Evolutionary conservation across 1,140 invertebrate genomes (phyloP), one percentile per base, ranked within the genome.

Genomic region (Drosophila bocki): DNA sequence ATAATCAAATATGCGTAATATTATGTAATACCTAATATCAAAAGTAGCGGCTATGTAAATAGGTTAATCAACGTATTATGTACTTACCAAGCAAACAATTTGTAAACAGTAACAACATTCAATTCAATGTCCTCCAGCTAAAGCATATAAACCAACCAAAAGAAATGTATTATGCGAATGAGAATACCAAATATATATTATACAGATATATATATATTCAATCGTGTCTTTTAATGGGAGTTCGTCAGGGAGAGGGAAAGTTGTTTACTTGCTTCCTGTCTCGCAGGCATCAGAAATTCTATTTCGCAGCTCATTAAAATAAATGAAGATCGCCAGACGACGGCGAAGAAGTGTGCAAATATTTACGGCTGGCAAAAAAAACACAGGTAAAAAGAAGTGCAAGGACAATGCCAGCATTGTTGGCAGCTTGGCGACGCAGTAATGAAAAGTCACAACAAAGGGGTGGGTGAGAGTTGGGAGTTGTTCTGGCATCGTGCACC

Each of bases 41-140:
- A 74, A 88, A 76, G 59, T 88, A 88, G 84, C 77, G 35, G 64
- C 72, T 88, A 83, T 88, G 84, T 87, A 87, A 68, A 87, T 87
- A 87, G 84, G 47, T 61, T 80, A 87, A 67, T 45, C 59, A 59
- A 78, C 41, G 39, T 67, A 74, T 64, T 45, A 76, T 54, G 45
- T 76, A 77, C 61, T 61, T 51, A 76, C 56, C 64, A 74, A 63
- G 50, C 35, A 80, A 76, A 57, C 29, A 54, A 67, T 76, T 80
- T 87, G 84, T 83, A 82, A 87, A 83, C 67, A 72, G 75, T 83
- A 88, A 88, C 84, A 90, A 83, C 78, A 88, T 82, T 90, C 78
- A 90, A 90, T 90, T 90, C 85, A 90, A 69, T 90, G 85, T 90
- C 85, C 85, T 90, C 85, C 85, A 90, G 78, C 75, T 85, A 90